These are phyloP conservation scores for Hyperoplus immaculatus DNA, from an alignment of 2,797 vertebrate genomes.

Conservation along the genomic window DNA sequence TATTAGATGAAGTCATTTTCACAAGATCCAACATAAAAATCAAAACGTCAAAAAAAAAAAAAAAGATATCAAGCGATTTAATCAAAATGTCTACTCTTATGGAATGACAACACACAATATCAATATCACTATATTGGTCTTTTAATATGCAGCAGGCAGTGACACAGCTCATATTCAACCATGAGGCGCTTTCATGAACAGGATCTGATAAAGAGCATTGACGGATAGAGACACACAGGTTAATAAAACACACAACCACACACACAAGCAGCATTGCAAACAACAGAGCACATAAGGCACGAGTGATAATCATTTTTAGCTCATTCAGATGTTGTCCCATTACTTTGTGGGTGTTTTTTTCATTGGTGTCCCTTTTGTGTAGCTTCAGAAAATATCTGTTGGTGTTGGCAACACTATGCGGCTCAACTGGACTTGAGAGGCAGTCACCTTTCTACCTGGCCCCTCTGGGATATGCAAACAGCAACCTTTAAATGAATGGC, in stretches of 20 bases:
- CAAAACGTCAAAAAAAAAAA: slow-evolving; percentile 1
- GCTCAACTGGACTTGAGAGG: slow-evolving; percentile 23
- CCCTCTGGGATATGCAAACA: slow-evolving; percentile 53
- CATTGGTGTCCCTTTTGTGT: background rate
- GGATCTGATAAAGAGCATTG: slow-evolving; percentile 50
- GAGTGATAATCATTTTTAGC: slow-evolving; percentile 2
- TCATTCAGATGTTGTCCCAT: slow-evolving; percentile 10
- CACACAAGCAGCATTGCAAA: slow-evolving; percentile 23
- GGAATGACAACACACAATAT: slow-evolving; percentile 37
- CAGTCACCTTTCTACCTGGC: slow-evolving; percentile 18
- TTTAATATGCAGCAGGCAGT: slow-evolving; percentile 49
- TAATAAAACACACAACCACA: slow-evolving; percentile 39
- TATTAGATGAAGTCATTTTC: background rate
- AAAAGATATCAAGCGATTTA: slow-evolving; percentile 24
- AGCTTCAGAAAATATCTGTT: slow-evolving; percentile 1
- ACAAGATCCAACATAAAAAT: slow-evolving; percentile 19
- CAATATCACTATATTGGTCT: slow-evolving; percentile 20
- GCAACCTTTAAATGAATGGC: slow-evolving; percentile 59
- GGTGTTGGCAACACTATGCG: slow-evolving; percentile 2
- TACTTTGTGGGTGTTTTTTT: background rate
- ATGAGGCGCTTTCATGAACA: slow-evolving; percentile 47
- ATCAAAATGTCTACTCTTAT: slow-evolving; percentile 58
- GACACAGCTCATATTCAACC: slow-evolving; percentile 42
- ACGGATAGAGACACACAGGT: slow-evolving; percentile 34
- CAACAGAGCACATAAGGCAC: slow-evolving; percentile 17